A percentile compares a stretch with the other conserved stretches of the same genome.
Evolutionary conservation across 1,140 invertebrate genomes (phyloP).

Genomic region (Temnothorax nylanderi): DNA sequence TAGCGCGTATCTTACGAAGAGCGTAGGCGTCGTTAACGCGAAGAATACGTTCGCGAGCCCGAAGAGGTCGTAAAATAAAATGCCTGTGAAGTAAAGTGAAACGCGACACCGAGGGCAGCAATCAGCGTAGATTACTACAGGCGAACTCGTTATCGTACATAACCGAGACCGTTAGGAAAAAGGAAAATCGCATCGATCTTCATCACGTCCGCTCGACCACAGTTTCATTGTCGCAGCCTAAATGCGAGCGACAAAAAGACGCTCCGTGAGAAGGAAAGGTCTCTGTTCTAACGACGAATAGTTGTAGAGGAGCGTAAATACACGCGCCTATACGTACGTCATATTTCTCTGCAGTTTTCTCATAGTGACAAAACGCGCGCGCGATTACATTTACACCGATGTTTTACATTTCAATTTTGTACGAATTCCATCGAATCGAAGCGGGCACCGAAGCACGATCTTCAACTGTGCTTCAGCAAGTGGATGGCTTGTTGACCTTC

Average conservation of each 20-base stretch:
- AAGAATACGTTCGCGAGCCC: not conserved
- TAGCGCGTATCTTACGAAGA: slow-evolving; percentile 10
- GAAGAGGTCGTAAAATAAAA: slow-evolving; percentile 35
- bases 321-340: not conserved
- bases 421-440: not conserved
- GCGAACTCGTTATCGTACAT: slow-evolving; percentile 34
- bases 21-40: slow-evolving; percentile 8
- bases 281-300: not conserved
- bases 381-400: slow-evolving; percentile 17
- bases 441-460: not conserved
- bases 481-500: slow-evolving; percentile 15
- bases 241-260: not conserved
- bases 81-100: slow-evolving; percentile 2
- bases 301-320: not conserved
- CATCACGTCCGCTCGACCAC: not conserved
- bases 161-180: not conserved
- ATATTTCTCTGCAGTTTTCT: not conserved
- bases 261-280: not conserved
- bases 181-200: slow-evolving; percentile 37
- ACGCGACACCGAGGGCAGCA: slow-evolving; percentile 37
- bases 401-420: slow-evolving; percentile 34
- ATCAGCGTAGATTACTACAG: slow-evolving; percentile 33
- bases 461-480: not conserved
- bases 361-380: not conserved
- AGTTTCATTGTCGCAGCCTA: not conserved